Evolutionary conservation across 2,797 vertebrate species (phyloP).

Genomic region (Pelochelys cantorii): DNA sequence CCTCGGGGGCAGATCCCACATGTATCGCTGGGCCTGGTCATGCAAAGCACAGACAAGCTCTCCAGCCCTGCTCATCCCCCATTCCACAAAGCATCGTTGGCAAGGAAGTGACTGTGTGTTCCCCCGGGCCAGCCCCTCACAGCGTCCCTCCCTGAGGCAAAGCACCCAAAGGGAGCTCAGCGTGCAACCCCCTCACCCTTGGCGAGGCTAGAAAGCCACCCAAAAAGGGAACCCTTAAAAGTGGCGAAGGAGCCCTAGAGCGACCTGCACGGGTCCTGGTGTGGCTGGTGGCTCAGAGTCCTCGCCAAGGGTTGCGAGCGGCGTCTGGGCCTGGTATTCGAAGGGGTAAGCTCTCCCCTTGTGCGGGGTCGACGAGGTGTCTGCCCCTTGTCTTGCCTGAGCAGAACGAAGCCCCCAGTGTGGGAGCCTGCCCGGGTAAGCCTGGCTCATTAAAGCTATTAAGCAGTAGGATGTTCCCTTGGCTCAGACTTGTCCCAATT

Average conservation of each 20-base stretch:
- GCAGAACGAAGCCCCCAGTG: accelerated
- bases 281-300: background rate
- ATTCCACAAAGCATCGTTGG: background rate
- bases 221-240: background rate
- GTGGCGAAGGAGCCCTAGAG: background rate
- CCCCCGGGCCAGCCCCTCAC: accelerated
- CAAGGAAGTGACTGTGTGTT: accelerated
- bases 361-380: background rate
- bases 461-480: background rate
- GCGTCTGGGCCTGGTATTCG: background rate
- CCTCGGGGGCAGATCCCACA: conserved; percentile 64
- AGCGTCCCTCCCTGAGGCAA: accelerated
- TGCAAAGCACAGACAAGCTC: background rate
- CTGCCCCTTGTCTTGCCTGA: accelerated
- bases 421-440: conserved; percentile 26
- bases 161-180: accelerated
- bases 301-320: background rate
- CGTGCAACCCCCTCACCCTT: background rate
- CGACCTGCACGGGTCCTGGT: no score
- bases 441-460: conserved; percentile 28
- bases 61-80: background rate
- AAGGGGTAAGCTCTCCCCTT: accelerated
- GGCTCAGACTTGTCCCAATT: background rate
- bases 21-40: conserved; percentile 44
- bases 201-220: background rate